phyloP scores from a whole-genome alignment of 2,113 vertebrate genomes.

The Hiodon tergisus region DNA sequence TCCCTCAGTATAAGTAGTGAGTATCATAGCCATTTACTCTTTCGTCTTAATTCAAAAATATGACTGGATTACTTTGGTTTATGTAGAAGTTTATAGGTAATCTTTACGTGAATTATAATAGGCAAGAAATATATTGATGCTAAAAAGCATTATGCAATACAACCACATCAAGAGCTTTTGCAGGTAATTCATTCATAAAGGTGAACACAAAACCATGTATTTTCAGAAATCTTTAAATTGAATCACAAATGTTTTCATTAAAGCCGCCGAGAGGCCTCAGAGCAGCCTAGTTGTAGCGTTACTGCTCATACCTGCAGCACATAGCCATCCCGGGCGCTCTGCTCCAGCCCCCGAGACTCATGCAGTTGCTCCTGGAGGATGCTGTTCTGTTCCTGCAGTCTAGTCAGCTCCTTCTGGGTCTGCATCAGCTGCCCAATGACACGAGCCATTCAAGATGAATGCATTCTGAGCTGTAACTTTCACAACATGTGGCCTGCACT shows the following conservation, averaged over 20 bases:
- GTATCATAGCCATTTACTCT: not conserved
- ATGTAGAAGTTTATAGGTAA: too few species aligned
- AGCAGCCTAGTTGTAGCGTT: not conserved
- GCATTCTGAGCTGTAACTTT: too few species aligned
- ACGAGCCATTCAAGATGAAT: not conserved
- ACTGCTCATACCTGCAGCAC: constrained; percentile 64
- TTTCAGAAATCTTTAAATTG: not conserved
- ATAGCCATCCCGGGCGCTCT: constrained; percentile 64
- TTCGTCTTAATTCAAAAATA: not conserved
- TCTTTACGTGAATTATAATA: too few species aligned
- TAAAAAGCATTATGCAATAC: too few species aligned
- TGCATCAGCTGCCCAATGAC: constrained; percentile 66
- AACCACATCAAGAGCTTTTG: too few species aligned
- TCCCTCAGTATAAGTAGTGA: not conserved
- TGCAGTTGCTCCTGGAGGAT: constrained; percentile 77
- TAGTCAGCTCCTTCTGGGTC: constrained; percentile 75
- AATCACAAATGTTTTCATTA: not conserved
- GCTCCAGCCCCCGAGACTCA: constrained; percentile 68
- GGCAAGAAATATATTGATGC: too few species aligned
- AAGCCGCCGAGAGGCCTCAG: not conserved
- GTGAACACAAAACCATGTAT: too few species aligned
- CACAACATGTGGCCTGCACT: not conserved
- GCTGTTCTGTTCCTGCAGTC: constrained; percentile 74
- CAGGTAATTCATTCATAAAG: too few species aligned
- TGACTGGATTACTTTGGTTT: too few species aligned